These are phyloP conservation scores for Drosophila setifemur DNA, from an alignment of 1,140 invertebrate genomes.

Conservation along the genomic window DNA sequence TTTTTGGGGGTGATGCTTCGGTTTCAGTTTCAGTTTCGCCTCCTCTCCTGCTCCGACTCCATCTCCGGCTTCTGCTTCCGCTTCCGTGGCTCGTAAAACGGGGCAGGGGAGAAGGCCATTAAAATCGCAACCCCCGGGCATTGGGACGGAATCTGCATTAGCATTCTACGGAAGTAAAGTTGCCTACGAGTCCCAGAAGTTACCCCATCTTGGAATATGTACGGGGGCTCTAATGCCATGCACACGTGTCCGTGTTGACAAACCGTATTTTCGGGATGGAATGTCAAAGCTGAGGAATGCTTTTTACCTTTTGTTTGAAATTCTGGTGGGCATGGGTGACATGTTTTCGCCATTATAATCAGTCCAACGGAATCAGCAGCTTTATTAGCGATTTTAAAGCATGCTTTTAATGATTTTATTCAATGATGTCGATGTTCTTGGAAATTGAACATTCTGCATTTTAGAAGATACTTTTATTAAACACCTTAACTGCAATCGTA, in stretches of 20 bases:
- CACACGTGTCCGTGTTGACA: conserved; percentile 30
- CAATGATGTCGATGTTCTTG: too few relatives aligned
- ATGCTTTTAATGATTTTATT: too few relatives aligned
- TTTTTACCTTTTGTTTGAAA: conserved; percentile 14
- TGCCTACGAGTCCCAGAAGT: conserved; percentile 55
- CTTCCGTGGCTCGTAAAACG: conserved; percentile 62
- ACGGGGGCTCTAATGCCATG: conserved; percentile 7
- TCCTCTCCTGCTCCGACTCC: conserved; percentile 49
- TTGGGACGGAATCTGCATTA: conserved; percentile 63
- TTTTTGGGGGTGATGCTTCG: conserved; percentile 37
- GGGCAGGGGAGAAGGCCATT: conserved; percentile 37
- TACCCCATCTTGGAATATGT: conserved; percentile 25
- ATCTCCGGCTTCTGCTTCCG: conserved; percentile 48
- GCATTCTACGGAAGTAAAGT: conserved; percentile 68
- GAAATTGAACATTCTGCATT: too few relatives aligned
- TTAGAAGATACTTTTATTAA: too few relatives aligned
- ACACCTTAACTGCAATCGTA: too few relatives aligned
- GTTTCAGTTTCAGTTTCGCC: conserved; percentile 14
- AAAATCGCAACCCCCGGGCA: conserved; percentile 65
- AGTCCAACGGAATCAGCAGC: too few relatives aligned
- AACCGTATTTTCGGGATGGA: neutral
- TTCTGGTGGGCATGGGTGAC: neutral
- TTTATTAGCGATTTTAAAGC: too few relatives aligned
- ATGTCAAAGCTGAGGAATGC: neutral
- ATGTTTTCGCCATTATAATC: too few relatives aligned